Evolutionary conservation across 1,140 invertebrate genomes (phyloP), one percentile per base, ranked within the genome.

Genomic region (Dreissena polymorpha): DNA sequence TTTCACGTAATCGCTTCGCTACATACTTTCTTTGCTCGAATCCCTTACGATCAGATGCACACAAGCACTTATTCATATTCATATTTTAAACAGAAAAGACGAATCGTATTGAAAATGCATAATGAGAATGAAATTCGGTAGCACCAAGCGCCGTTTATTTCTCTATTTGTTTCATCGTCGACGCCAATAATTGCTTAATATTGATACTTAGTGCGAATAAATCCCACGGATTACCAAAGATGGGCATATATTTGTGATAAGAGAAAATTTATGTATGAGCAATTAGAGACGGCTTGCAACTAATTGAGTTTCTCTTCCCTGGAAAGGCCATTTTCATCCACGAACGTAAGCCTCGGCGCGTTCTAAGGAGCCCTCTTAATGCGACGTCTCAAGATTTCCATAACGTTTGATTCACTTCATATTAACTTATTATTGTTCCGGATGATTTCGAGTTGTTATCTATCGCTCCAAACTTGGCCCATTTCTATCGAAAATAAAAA

Each of bases 201-300:
- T 82, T 82, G 79, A 74, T 72, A 72, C 27, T 23, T 25, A 57
- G 67, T 71, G 70, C 18, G 23, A n/a, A 39, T 60, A 21, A 71
- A 60, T 55, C 69, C 71, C 68, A 0, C 7, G 71, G 70, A 69
- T 72, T 82, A 72, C 21, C n/a, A 55, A 82, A 64, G 79, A 82
- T 82, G 69, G 79, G 69, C 71, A 73, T 72, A 82, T 74, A 82
- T 82, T 67, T 67, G 71, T 64, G 79, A 82, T 82, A 82, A 82
- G 79, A 72, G 79, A 82, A 82, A 82, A 82, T 82, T 82, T 82
- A 82, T 82, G 79, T 82, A 82, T 82, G 79, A 82, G 79, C 79
- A 82, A 82, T 82, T 82, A 72, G 79, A 50, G 65, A 27, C n/a
- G 79, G 79, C 73, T 82, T 57, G 71, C 10, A 12, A 29, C 70